Evolutionary conservation across 2,888 invertebrate genomes (phyloP).

Genomic region (Tiliacea aurago): DNA sequence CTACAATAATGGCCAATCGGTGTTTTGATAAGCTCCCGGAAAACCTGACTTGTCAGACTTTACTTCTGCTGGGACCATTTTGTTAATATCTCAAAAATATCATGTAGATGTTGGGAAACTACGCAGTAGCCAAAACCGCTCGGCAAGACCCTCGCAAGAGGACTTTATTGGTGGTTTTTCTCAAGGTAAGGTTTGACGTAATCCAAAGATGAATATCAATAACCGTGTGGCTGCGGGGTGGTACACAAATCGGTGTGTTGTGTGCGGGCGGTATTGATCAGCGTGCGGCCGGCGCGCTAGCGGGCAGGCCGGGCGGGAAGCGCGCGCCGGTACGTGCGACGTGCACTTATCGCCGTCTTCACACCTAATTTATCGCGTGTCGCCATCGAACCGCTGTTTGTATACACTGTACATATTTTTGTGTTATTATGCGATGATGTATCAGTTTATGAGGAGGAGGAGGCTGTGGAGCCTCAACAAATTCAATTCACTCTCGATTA

Average conservation of each 20-base stretch:
- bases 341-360: slow-evolving; percentile 86
- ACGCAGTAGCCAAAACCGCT: background rate
- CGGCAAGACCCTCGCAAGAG: background rate
- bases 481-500: too few species aligned
- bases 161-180: slow-evolving; percentile 1
- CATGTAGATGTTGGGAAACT: background rate
- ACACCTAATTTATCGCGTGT: slow-evolving; percentile 88
- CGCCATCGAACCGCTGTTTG: slow-evolving; percentile 81
- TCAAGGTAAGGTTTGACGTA: slow-evolving; percentile 37
- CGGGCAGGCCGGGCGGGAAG: slow-evolving; percentile 70
- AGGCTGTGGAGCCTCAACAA: too few species aligned
- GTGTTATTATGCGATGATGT: slow-evolving; percentile 66
- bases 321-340: slow-evolving; percentile 76
- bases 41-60: background rate
- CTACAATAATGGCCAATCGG: background rate
- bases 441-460: slow-evolving; percentile 62
- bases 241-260: slow-evolving; percentile 77
- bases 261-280: slow-evolving; percentile 76
- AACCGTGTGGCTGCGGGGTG: slow-evolving; percentile 68
- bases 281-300: slow-evolving; percentile 66
- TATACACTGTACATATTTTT: slow-evolving; percentile 70
- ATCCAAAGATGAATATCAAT: slow-evolving; percentile 70
- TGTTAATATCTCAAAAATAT: background rate
- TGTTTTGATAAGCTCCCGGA: background rate
- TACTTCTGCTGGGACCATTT: background rate